Base-by-base conservation (phyloP, 2,797 vertebrate species). In the Rhinatrema bivittatum region DNA sequence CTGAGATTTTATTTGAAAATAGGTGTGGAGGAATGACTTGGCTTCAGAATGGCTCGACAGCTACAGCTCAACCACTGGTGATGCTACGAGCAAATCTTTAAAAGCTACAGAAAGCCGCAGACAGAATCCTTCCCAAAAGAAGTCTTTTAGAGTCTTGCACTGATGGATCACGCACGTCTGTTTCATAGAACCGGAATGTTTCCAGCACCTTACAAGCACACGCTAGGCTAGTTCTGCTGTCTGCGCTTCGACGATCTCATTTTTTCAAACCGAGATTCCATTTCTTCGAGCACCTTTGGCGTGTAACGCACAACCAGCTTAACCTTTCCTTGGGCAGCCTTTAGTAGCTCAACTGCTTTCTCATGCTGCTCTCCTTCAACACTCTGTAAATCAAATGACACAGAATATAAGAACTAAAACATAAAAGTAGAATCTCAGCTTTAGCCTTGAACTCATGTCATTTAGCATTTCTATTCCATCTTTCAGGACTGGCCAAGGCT, bases 181-280 rank as follows among this genome's bases (percentile, higher is more conserved):
- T 15, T 62, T 60, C 38, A 65, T 11, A 58, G 61, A 60, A 57
- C 35, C 36, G 24, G 56, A 36, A 70, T 68, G 55, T 67, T 60
- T 24, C 49, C 34, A 41, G 25, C 25, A 27, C 38, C 9, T 41
- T 38, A 39, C 20, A n/a, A n/a, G 50, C 36, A 6, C 22, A 13
- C 1, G 23, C 13, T 9, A 10, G n/a, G 20, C 74, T 78, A 97
- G 74, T 94, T 97, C 75, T 97, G 93, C 79, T 99, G 95, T 45
- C 93, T 86, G 76, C 94, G 91, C 74, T 95, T 97, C 13, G 94
- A 94, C 2, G 94, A 97, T 77, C 95, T 89, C 94, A 98, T 93
- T 82, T 98, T 98, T 71, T 99, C 94, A 72, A 99, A 98, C 55
- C 94, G 91, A 0, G 91, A 96, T 67, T 99, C 95, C 95, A 99